A percentile compares a stretch with the other conserved stretches of the same genome.
These are phyloP conservation scores for Lampris incognitus DNA, from an alignment of 2,113 vertebrate species.

Conservation along the genomic window DNA sequence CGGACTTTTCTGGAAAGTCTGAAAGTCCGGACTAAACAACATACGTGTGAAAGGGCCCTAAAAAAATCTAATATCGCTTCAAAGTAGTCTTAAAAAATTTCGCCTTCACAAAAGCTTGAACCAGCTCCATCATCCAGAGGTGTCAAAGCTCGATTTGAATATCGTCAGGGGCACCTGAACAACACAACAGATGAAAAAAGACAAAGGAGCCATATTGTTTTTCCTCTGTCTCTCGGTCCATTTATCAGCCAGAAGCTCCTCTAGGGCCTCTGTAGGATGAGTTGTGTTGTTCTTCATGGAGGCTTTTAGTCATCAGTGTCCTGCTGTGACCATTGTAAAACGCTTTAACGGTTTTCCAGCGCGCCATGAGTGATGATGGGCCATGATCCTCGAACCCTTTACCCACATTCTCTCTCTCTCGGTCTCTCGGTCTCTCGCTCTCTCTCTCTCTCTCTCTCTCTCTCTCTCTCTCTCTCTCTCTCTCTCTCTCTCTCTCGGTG, in stretches of 20 bases:
- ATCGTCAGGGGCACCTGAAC: too few relatives aligned
- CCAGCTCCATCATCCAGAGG: too few relatives aligned
- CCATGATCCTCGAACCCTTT: not conserved
- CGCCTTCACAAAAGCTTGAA: too few relatives aligned
- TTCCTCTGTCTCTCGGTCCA: not conserved
- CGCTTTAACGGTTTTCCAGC: constrained; percentile 32
- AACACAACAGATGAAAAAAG: too few relatives aligned
- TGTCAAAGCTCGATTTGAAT: too few relatives aligned
- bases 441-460: constrained; percentile 9
- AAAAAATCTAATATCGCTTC: too few relatives aligned
- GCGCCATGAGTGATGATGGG: constrained; percentile 19
- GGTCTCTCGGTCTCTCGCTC: not conserved
- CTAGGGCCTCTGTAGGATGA: not conserved
- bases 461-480: constrained; percentile 1
- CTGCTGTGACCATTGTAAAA: constrained; percentile 20
- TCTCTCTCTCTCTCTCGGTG: constrained; percentile 14
- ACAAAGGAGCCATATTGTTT: not conserved
- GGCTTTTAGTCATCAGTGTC: constrained; percentile 37
- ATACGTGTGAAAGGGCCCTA: too few relatives aligned
- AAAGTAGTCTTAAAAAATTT: too few relatives aligned
- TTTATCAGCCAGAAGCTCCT: not conserved
- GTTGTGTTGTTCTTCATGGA: constrained; percentile 3
- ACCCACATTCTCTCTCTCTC: not conserved
- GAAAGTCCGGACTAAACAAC: too few relatives aligned
- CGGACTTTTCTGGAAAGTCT: too few relatives aligned